phyloP scores from a whole-genome alignment of 2,888 invertebrate genomes.

The Notodromas monacha region DNA sequence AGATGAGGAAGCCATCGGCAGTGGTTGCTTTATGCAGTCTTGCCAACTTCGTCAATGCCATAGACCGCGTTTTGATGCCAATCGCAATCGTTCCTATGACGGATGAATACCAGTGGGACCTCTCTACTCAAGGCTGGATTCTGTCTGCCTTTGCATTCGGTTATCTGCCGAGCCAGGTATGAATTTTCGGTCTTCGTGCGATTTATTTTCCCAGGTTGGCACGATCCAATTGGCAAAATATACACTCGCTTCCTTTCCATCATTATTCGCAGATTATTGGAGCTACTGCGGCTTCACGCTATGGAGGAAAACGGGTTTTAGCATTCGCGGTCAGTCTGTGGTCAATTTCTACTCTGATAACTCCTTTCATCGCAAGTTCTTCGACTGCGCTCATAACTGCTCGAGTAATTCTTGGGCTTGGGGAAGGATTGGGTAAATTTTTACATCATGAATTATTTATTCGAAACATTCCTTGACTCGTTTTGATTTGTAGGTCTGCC shows the following conservation, averaged over 20 bases:
- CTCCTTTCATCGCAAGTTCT: conserved; percentile 28
- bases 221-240: conserved; percentile 1
- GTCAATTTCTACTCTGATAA: conserved; percentile 34
- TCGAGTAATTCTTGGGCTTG: conserved; percentile 31
- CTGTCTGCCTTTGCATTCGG: conserved; percentile 39
- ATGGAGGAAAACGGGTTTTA: conserved; percentile 32
- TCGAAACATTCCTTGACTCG: conserved; percentile 5
- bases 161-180: conserved; percentile 40
- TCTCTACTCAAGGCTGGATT: conserved; percentile 38
- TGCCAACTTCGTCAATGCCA: conserved; percentile 41
- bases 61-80: conserved; percentile 41
- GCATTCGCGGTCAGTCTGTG: conserved; percentile 32
- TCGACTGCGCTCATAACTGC: conserved; percentile 27
- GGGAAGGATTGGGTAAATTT: conserved; percentile 31
- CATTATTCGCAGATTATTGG: conserved; percentile 22
- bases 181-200: background rate
- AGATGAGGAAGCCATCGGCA: too few relatives aligned
- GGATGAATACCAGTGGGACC: conserved; percentile 30
- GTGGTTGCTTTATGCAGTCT: conserved; percentile 32
- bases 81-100: conserved; percentile 40
- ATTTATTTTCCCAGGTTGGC: background rate
- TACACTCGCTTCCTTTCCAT: background rate
- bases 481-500: conserved; percentile 25
- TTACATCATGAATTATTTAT: conserved; percentile 5
- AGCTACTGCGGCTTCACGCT: conserved; percentile 29